These are phyloP conservation scores for Cyphomyrus plagiostoma DNA, from an alignment of 2,113 vertebrate genomes.

Conservation along the genomic window DNA sequence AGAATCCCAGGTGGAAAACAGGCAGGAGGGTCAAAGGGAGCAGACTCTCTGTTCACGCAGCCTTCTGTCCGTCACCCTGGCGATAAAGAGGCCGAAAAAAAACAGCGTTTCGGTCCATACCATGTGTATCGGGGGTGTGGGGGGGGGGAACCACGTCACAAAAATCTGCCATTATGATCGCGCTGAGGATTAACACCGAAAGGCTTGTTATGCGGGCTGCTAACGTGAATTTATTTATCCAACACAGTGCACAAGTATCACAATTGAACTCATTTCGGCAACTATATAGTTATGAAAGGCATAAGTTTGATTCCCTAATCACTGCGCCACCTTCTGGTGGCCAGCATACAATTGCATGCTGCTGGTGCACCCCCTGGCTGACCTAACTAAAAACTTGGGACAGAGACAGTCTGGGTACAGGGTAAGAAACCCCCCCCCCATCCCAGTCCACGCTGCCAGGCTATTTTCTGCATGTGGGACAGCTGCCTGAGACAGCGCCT, in stretches of 20 bases:
- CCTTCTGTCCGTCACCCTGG: background rate
- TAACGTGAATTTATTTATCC: background rate
- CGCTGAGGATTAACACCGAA: background rate
- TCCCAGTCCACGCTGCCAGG: background rate
- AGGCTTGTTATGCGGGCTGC: background rate
- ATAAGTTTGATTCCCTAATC: background rate
- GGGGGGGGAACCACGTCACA: background rate
- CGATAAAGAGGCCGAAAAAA: background rate
- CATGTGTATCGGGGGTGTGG: background rate
- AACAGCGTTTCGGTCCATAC: background rate
- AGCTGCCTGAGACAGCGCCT: background rate
- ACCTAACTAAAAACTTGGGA: background rate
- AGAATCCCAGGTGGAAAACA: slow-evolving; percentile 6
- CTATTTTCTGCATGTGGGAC: background rate
- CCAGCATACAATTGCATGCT: background rate
- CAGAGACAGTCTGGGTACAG: background rate
- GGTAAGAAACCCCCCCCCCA: background rate
- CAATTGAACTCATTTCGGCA: background rate
- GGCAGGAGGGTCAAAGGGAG: background rate
- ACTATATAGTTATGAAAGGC: background rate
- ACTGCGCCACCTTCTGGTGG: slow-evolving; percentile 2
- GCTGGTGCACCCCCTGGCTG: background rate
- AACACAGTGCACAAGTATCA: background rate
- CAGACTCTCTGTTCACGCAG: background rate
- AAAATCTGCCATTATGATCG: background rate